A percentile compares a stretch with the other conserved stretches of the same genome.
These are phyloP conservation scores for Desoria tigrina DNA, from an alignment of 2,888 invertebrate species.

Conservation along the genomic window DNA sequence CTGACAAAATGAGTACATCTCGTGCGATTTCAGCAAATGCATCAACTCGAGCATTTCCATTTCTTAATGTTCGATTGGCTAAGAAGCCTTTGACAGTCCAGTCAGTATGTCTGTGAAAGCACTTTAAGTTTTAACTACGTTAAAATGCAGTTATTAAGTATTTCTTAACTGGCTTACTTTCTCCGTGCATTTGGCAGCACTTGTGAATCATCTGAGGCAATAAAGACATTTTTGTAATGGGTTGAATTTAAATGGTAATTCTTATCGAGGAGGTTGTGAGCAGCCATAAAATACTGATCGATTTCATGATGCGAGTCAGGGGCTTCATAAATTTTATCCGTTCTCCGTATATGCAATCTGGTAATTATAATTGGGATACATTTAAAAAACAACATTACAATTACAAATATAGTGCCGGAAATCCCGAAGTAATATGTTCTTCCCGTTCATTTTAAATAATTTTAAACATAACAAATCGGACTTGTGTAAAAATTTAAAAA, in stretches of 20 bases:
- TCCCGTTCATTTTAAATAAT: too few relatives aligned
- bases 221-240: neutral
- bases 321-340: slow-evolving; percentile 28
- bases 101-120: neutral
- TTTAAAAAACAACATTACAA: too few relatives aligned
- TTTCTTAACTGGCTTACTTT: too few relatives aligned
- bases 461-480: too few relatives aligned
- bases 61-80: neutral
- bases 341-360: slow-evolving; percentile 34
- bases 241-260: too few relatives aligned
- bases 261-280: too few relatives aligned
- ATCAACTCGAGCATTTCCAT: neutral
- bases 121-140: too few relatives aligned
- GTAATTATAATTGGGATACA: too few relatives aligned
- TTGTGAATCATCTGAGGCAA: neutral
- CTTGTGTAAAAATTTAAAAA: too few relatives aligned
- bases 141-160: too few relatives aligned
- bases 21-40: slow-evolving; percentile 12
- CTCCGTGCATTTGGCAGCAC: neutral
- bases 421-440: too few relatives aligned
- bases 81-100: slow-evolving; percentile 20
- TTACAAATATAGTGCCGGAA: too few relatives aligned
- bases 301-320: slow-evolving; percentile 20
- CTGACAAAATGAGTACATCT: slow-evolving; percentile 24
- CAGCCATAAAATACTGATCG: slow-evolving; percentile 18